Evolutionary conservation across 2,888 invertebrate genomes (phyloP), one percentile per base, ranked within the genome.

Genomic region (Drosophila colorata): DNA sequence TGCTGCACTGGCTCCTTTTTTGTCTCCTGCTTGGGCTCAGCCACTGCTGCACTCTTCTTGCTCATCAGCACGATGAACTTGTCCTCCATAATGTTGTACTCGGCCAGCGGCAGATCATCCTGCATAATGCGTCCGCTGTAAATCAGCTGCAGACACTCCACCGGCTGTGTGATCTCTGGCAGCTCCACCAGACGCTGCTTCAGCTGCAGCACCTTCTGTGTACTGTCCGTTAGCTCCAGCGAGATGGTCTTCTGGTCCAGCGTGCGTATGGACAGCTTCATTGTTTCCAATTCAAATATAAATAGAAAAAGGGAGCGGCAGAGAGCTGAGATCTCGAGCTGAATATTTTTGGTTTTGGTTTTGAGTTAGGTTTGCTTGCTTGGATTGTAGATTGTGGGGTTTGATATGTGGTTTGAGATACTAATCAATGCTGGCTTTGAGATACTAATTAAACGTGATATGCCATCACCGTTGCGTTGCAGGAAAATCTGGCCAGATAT

Each of bases 21-120:
- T 28, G 28, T 2, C 9, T 9, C 9, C 33, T 40, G 41, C 6
- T 9, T 9, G 7, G 46, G 11, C 16, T 47, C 55, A 11, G 7
- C 18, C 14, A 0, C 13, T 13, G 3, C 13, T 9, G 4, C 3
- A 13, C 14, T 53, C 55, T 80, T 83, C 56, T 89, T 90, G 7
- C 97, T 96, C 98, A 99, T 98, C 75, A 99, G 96, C 85, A 99
- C 98, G 90, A 99, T 95, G 93, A 98, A 98, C 93, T 98, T 98
- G 92, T 96, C 97, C 92, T 98, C 98, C 91, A 97, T 97, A 91
- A 98, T 97, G 90, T 97, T 96, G 93, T 98, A 98, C 73, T 96
- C 96, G 80, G 94, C 94, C 78, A 99, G 92, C 74, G 95, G 94
- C 89, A 95, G 95, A 68, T 97, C 97, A 93, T 99, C 98, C 80